phyloP scores from a whole-genome alignment of 2,113 vertebrate genomes.

The Protobothrops mucrosquamatus region DNA sequence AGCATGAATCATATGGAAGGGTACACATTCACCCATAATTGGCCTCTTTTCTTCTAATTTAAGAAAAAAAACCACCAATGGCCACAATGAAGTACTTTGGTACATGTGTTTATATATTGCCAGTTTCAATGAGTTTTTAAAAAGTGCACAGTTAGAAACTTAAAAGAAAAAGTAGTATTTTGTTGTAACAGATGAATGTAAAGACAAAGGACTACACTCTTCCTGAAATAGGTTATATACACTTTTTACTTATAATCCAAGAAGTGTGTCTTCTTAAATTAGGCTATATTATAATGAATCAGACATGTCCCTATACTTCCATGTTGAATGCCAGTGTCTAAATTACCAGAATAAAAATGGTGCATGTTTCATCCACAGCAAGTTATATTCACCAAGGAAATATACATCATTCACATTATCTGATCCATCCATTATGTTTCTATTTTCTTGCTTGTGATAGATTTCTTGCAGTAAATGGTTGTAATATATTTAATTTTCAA shows the following conservation, averaged over 20 bases:
- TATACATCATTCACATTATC: neutral
- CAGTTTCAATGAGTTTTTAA: neutral
- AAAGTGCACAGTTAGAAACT: neutral
- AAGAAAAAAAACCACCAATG: neutral
- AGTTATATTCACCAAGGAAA: neutral
- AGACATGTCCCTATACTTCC: neutral
- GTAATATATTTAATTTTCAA: slow-evolving; percentile 29
- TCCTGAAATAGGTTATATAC: neutral
- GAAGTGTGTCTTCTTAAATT: neutral
- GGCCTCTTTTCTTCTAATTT: neutral
- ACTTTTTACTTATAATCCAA: neutral
- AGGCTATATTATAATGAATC: neutral
- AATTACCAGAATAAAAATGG: neutral
- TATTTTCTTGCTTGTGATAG: neutral
- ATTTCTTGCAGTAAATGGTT: neutral
- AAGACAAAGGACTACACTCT: neutral
- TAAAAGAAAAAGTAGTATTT: neutral
- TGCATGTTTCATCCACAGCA: neutral
- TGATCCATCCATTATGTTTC: neutral
- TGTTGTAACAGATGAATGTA: slow-evolving; percentile 15
- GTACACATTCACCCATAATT: slow-evolving; percentile 1
- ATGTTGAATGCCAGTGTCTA: neutral
- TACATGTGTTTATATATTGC: neutral
- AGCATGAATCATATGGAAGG: neutral
- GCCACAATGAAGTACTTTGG: neutral